Evolutionary conservation across 2,888 invertebrate genomes (phyloP).

Genomic region (Magallana nippona): DNA sequence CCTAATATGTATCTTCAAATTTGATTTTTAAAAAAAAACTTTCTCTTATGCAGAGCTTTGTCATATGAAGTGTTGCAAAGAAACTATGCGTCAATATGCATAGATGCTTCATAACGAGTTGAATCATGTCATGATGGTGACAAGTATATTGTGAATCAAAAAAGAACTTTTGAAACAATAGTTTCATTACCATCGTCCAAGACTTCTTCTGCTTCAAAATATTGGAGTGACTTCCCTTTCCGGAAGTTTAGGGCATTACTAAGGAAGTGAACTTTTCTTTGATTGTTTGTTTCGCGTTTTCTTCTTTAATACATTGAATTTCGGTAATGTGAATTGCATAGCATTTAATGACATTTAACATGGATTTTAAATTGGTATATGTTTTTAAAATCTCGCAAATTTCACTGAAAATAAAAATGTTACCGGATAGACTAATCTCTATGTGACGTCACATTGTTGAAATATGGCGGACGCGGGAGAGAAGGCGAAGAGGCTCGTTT

Average conservation of each 20-base stretch:
- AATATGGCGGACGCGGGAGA: constrained; percentile 61
- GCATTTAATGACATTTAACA: not conserved
- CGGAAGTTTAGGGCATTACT: constrained; percentile 19
- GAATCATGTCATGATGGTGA: too few species aligned
- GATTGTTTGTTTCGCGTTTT: not conserved
- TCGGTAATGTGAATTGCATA: too few species aligned
- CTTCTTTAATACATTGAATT: not conserved
- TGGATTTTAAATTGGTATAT: not conserved
- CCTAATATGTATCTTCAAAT: too few species aligned
- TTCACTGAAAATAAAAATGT: not conserved
- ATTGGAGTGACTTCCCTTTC: constrained; percentile 14
- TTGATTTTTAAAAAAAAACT: too few species aligned
- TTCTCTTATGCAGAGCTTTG: too few species aligned
- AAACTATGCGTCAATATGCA: too few species aligned
- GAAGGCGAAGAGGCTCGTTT: constrained; percentile 37
- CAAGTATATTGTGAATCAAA: too few species aligned
- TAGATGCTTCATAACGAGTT: too few species aligned
- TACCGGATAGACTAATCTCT: constrained; percentile 50
- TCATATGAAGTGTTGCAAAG: too few species aligned
- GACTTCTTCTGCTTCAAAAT: constrained; percentile 1
- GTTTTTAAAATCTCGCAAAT: not conserved
- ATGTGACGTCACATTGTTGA: constrained; percentile 72
- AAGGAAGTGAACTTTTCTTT: constrained; percentile 15
- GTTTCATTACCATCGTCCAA: not conserved
- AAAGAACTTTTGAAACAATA: not conserved